These are phyloP conservation scores for Cnemophilus loriae DNA, from an alignment of 2,113 vertebrate genomes.

Conservation along the genomic window DNA sequence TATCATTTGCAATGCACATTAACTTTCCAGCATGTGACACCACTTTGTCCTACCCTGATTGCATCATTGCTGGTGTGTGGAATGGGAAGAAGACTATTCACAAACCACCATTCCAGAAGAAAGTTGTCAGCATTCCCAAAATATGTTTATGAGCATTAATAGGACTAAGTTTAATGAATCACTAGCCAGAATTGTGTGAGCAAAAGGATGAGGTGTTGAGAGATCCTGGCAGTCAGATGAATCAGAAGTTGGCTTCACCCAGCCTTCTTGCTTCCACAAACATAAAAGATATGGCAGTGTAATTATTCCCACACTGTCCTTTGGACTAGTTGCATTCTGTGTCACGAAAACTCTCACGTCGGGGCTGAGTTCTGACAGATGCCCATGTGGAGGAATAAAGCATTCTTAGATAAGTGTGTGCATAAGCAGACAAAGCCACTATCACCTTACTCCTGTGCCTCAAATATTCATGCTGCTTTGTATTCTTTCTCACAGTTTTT, in stretches of 20 bases:
- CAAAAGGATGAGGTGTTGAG: background rate
- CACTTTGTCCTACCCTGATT: background rate
- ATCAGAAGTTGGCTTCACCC: constrained; percentile 5
- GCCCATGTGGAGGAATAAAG: background rate
- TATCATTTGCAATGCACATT: constrained; percentile 12
- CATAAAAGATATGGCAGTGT: background rate
- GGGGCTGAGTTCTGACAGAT: background rate
- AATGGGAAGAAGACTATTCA: background rate
- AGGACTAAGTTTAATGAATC: background rate
- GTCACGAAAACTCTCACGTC: background rate
- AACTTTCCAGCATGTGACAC: background rate
- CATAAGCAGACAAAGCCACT: background rate
- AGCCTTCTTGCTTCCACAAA: background rate
- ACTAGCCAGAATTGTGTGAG: constrained; percentile 13
- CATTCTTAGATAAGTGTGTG: background rate
- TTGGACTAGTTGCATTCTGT: background rate
- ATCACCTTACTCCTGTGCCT: background rate
- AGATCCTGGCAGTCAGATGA: constrained; percentile 2
- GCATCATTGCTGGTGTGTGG: background rate
- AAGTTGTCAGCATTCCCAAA: constrained; percentile 33
- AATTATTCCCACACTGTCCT: background rate
- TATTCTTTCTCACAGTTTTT: constrained; percentile 6
- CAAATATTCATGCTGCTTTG: background rate
- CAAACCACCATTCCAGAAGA: background rate
- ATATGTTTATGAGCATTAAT: constrained; percentile 18